phyloP scores from a whole-genome alignment of 1,140 invertebrate genomes.

The Drosophila obscura region DNA sequence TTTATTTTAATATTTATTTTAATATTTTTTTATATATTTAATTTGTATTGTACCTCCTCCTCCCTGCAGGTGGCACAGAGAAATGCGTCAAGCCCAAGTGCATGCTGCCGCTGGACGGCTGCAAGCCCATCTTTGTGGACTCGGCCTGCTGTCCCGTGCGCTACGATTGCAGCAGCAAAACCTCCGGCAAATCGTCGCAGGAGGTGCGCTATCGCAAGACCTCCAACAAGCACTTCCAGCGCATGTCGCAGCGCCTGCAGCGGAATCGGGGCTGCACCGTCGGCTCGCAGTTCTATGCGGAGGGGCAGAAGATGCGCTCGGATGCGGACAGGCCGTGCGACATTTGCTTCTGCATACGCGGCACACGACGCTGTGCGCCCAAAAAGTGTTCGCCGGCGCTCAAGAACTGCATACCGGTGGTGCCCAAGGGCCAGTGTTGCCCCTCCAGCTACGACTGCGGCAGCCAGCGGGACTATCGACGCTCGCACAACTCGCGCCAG shows the following conservation, averaged over 20 bases:
- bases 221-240: slow-evolving; percentile 77
- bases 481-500: slow-evolving; percentile 69
- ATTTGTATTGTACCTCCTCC: too few species aligned
- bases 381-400: slow-evolving; percentile 90
- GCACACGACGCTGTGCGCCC: slow-evolving; percentile 89
- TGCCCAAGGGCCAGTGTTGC: slow-evolving; percentile 91
- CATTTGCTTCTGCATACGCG: slow-evolving; percentile 92
- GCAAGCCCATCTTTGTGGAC: slow-evolving; percentile 87
- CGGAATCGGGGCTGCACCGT: slow-evolving; percentile 86
- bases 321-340: slow-evolving; percentile 87
- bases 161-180: slow-evolving; percentile 90
- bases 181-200: slow-evolving; percentile 76
- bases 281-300: slow-evolving; percentile 86
- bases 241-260: slow-evolving; percentile 75
- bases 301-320: slow-evolving; percentile 90
- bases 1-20: neutral
- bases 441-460: slow-evolving; percentile 92
- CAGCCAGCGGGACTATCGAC: slow-evolving; percentile 84
- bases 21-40: neutral
- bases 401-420: slow-evolving; percentile 90
- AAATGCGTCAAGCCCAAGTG: slow-evolving; percentile 93
- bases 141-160: slow-evolving; percentile 93
- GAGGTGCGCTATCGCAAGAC: slow-evolving; percentile 70
- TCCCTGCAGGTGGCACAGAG: slow-evolving; percentile 85
- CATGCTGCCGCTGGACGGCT: slow-evolving; percentile 90